Evolutionary conservation across 2,113 vertebrate genomes (phyloP).

Genomic region (Nipponia nippon): DNA sequence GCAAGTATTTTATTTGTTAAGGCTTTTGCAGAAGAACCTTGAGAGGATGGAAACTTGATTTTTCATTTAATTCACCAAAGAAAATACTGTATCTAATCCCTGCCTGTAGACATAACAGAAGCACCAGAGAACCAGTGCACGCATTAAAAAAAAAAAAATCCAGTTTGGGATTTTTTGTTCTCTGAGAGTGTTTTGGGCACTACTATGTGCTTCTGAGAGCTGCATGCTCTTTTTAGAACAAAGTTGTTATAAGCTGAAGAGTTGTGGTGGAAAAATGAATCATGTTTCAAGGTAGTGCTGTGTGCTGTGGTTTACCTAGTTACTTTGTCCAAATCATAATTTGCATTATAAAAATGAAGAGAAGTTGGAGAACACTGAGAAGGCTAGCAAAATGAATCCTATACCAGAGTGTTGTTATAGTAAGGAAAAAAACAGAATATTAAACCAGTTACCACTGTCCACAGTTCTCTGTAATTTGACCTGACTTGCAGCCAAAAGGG

Average conservation of each 20-base stretch:
- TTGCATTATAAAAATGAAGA: background rate
- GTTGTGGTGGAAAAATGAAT: background rate
- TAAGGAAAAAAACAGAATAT: background rate
- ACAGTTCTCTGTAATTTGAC: background rate
- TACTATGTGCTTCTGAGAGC: background rate
- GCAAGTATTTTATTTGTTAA: background rate
- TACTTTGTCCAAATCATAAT: background rate
- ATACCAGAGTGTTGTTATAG: background rate
- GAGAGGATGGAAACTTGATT: background rate
- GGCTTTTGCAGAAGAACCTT: background rate
- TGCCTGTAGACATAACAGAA: background rate
- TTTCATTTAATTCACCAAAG: background rate
- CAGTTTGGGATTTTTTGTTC: background rate
- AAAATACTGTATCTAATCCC: background rate
- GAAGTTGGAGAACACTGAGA: background rate
- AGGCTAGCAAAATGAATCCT: background rate
- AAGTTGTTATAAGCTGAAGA: background rate
- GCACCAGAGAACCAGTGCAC: background rate
- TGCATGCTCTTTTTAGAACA: background rate
- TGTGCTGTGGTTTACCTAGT: background rate
- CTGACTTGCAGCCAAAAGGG: background rate
- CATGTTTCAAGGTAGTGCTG: background rate
- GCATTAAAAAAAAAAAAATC: too few relatives aligned
- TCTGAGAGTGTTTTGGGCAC: background rate
- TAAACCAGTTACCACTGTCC: background rate